Base-by-base conservation (phyloP, 2,113 vertebrate genomes). In the Tympanuchus pallidicinctus region DNA sequence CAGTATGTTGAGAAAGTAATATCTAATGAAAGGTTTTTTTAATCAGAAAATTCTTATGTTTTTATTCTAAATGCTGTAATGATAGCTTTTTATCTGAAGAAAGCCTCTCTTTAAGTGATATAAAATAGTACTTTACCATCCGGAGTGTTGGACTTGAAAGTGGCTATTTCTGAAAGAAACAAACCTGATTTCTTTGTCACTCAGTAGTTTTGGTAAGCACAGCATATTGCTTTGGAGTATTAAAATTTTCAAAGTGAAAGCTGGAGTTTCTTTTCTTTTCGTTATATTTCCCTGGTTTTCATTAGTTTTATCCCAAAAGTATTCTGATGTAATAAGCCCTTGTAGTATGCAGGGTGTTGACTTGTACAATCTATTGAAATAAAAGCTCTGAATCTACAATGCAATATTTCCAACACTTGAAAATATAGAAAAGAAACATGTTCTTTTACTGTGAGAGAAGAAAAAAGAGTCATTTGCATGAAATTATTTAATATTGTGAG, bases 71-170 rank as follows among this genome's bases (percentile, higher is more conserved):
- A 85, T 83, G 1, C 3, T 16, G 10, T 54, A 76, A 74, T 7
- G n/a, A 69, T 84, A 75, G 0, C 5, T 56, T 71, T 59, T 3
- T 3, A 54, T 2, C 5, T 65, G 15, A 87, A 87, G 22, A 42
- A 93, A 54, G 18, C 3, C 30, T 7, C 56, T 86, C 17, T 4
- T 76, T 72, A n/a, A 8, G 4, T 60, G 13, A 32, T 7, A 63
- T 25, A 63, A 74, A 42, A 16, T 7, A 65, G 7, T 21, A 17
- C 3, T 69, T 81, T 65, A 70, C 1, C 7, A 28, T 45, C 30
- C 11, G 1, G 45, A 87, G 54, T 48, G 11, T 2, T 20, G 3
- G 11, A 34, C 1, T 2, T 27, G 18, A 74, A 86, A 16, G 1
- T 6, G 8, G 2, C 54, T 2, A 20, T 76, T 81, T 72, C 16